Percentiles rank a stretch among this genome's conserved stretches.
Conservation (phyloP, 2,797 vertebrate species). For the Acomys russatus region DNA sequence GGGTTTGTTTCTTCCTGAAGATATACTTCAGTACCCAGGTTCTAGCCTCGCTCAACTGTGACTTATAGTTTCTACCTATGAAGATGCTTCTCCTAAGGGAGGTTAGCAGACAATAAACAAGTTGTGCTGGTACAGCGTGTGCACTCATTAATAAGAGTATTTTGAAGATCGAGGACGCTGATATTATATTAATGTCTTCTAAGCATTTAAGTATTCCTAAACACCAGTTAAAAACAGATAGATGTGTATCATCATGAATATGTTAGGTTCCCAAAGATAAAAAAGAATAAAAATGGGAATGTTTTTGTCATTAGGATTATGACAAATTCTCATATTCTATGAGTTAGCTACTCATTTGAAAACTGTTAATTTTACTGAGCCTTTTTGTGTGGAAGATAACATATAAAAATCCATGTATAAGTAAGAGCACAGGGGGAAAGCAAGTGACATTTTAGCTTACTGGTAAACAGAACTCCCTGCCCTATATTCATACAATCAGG, state of each 20-base stretch:
- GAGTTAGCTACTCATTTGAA: neutral
- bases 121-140: neutral
- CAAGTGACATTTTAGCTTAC: neutral
- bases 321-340: neutral
- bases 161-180: neutral
- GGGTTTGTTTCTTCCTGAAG: neutral
- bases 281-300: neutral
- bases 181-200: neutral
- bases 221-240: neutral
- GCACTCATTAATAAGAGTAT: constrained; percentile 20
- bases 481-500: neutral
- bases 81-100: neutral
- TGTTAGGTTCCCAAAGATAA: neutral
- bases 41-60: neutral
- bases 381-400: neutral
- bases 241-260: neutral
- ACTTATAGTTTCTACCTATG: neutral
- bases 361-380: neutral
- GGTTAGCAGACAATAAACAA: neutral
- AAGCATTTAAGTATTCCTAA: neutral
- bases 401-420: neutral
- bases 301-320: neutral
- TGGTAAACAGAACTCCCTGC: neutral
- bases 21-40: neutral
- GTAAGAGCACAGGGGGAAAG: neutral